Evolutionary conservation across 64 coral and sea anemone genomes (phyloP).

Genomic region (Hydrozoanthus tunicans): DNA sequence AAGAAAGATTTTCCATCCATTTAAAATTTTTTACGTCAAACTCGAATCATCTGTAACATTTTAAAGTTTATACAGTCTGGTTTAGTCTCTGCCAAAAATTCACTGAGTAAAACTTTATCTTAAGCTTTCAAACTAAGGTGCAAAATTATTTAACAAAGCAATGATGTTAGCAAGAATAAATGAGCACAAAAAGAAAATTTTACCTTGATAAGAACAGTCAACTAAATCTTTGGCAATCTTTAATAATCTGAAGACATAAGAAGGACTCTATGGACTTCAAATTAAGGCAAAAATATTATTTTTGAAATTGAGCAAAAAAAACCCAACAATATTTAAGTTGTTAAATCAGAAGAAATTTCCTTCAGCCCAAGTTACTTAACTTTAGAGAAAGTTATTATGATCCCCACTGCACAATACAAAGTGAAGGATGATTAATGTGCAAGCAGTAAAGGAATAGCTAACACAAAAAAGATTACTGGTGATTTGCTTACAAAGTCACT

Average conservation of each 20-base stretch:
- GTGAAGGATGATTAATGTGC: not conserved
- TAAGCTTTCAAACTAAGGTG: not conserved
- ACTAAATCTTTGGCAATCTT: too few species aligned
- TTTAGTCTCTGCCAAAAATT: not conserved
- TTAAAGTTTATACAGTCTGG: slow-evolving; percentile 27
- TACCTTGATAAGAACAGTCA: too few species aligned
- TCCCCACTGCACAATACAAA: not conserved
- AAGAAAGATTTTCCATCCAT: not conserved
- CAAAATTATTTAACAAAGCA: not conserved
- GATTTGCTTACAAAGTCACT: not conserved
- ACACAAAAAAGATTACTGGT: not conserved
- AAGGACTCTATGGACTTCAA: not conserved
- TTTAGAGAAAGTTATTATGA: not conserved
- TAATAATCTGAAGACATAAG: too few species aligned
- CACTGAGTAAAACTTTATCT: not conserved
- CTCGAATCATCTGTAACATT: slow-evolving; percentile 34
- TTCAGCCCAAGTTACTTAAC: not conserved
- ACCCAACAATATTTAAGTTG: too few species aligned
- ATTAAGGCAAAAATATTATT: not conserved
- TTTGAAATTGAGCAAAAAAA: not conserved
- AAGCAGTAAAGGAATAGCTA: not conserved
- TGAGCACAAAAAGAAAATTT: not conserved
- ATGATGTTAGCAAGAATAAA: not conserved
- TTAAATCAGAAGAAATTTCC: not conserved
- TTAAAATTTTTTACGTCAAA: not conserved